phyloP scores from a whole-genome alignment of 2,888 invertebrate genomes.

The Halocaridina rubra region DNA sequence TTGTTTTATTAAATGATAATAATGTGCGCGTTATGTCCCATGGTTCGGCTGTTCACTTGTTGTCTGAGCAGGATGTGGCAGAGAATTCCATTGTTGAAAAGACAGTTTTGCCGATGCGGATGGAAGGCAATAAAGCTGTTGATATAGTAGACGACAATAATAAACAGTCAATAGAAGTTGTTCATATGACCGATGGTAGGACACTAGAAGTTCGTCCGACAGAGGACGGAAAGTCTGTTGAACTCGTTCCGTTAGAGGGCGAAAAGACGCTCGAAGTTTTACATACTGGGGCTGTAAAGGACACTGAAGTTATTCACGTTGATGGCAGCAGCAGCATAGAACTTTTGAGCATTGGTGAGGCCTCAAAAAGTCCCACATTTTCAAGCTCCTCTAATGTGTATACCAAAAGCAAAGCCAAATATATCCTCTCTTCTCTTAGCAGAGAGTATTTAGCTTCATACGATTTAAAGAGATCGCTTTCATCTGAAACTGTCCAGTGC shows the following conservation, averaged over 20 bases:
- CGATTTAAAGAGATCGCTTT: background rate
- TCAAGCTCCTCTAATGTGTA: background rate
- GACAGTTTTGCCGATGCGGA: background rate
- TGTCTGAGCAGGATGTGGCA: background rate
- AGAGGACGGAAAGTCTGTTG: conserved; percentile 33
- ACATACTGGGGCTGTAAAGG: conserved; percentile 25
- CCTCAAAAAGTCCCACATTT: background rate
- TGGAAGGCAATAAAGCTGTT: conserved; percentile 2
- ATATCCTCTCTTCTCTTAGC: background rate
- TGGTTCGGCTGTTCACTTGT: background rate
- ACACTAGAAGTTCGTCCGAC: background rate
- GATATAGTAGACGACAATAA: background rate
- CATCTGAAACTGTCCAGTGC: background rate
- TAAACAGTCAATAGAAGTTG: conserved; percentile 10
- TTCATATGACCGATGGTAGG: conserved; percentile 15
- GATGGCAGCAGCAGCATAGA: conserved; percentile 26
- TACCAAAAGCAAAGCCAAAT: background rate
- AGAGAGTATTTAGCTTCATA: background rate
- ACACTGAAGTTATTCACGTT: conserved; percentile 33
- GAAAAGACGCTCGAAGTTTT: conserved; percentile 35
- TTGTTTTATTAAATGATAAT: conserved; percentile 27
- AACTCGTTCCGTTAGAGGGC: conserved; percentile 38
- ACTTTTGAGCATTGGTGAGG: background rate
- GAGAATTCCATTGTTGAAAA: background rate
- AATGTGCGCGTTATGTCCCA: conserved; percentile 19